Evolutionary conservation across 2,888 invertebrate species (phyloP), one percentile per base, ranked within the genome.

Genomic region (Kuschelorhynchus macadamiae): DNA sequence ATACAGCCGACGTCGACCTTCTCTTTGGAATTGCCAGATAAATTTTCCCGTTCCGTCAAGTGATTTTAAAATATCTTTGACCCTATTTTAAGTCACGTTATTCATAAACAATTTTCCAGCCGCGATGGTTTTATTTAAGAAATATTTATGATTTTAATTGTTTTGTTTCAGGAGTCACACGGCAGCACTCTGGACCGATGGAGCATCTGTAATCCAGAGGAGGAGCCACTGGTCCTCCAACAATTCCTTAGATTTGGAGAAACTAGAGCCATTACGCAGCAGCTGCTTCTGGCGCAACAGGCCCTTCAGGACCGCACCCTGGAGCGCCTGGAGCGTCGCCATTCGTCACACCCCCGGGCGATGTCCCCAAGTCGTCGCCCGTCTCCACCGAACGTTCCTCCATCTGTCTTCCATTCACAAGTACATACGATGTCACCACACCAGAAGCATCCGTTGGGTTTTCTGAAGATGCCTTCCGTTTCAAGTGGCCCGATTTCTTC

Each of bases 161-260:
- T 62, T 71, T 76, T 77, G 74, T 79, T 80, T 62, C 77, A 80
- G 80, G 77, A 77, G 76, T 76, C 76, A 78, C 76, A 92, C 85
- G 92, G 94, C 77, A 89, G 90, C 83, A 88, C 92, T 80, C 88
- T 95, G 84, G 94, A 95, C 87, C 90, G 92, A 87, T 96, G 96
- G 95, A 91, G 90, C 79, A 91, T 95, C 81, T 92, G 93, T 82
- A 92, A 92, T 77, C 88, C 91, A 79, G 93, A 95, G 82, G 96
- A 96, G 85, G 95, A 96, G 86, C 93, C 92, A 81, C 88, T 95
- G 85, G 94, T 96, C 76, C 88, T 96, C 75, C 95, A 95, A 83
- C 95, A 96, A 85, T 96, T 96, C 83, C 90, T 96, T 78, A 89
- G 95, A 78, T 93, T 95, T 79, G 93, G 93, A 79, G 95, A 95